Evolutionary conservation across 2,888 invertebrate genomes (phyloP).

Genomic region (Eristalis arbustorum): DNA sequence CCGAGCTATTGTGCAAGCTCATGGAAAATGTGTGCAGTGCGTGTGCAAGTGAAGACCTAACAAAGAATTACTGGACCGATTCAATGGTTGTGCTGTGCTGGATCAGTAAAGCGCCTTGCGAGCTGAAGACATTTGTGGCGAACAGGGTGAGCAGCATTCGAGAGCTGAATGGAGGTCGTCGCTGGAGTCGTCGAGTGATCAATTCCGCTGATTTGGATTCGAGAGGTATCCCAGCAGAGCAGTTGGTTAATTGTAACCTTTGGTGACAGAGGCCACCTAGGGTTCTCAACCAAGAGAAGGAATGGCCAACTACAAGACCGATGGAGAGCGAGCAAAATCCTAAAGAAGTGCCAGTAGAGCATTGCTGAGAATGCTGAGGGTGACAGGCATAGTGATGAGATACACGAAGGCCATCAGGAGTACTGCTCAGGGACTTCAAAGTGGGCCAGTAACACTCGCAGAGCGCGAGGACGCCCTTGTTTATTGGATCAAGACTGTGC

Average conservation of each 20-base stretch:
- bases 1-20: background rate
- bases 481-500: background rate
- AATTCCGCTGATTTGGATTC: background rate
- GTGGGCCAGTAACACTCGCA: background rate
- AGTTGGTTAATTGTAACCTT: background rate
- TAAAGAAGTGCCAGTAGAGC: background rate
- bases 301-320: background rate
- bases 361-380: background rate
- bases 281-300: background rate
- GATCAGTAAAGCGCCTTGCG: background rate
- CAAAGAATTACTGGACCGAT: background rate
- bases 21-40: background rate
- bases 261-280: background rate
- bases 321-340: background rate
- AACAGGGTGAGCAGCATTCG: background rate
- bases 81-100: background rate
- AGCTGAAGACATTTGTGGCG: background rate
- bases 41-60: background rate
- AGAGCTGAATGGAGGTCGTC: background rate
- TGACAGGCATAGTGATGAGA: background rate
- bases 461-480: conserved; percentile 1
- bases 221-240: background rate
- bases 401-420: background rate
- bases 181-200: background rate
- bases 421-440: background rate